Evolutionary conservation across 2,113 vertebrate genomes (phyloP).

Genomic region (Ibidorhyncha struthersii): DNA sequence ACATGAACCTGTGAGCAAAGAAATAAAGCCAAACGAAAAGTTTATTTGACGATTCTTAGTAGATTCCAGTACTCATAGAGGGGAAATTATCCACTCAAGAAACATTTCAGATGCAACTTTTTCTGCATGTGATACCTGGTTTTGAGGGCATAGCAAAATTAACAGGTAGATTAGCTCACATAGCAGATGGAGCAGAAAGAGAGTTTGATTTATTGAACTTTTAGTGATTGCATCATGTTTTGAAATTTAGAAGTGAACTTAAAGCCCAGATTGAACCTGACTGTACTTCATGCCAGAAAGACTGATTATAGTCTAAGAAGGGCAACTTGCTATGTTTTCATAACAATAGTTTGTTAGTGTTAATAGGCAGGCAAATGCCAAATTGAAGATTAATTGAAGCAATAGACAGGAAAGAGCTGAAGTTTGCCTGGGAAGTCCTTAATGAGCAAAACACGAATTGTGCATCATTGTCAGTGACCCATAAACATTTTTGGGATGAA

Average conservation of each 20-base stretch:
- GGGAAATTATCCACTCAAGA: background rate
- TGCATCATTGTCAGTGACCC: background rate
- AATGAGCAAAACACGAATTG: background rate
- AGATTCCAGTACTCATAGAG: background rate
- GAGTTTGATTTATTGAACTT: background rate
- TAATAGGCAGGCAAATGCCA: slow-evolving; percentile 18
- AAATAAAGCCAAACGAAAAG: background rate
- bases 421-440: slow-evolving; percentile 17
- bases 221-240: background rate
- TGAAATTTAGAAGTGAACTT: background rate
- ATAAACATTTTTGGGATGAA: background rate
- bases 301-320: background rate
- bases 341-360: background rate
- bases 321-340: background rate
- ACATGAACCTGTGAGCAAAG: background rate
- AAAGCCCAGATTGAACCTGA: background rate
- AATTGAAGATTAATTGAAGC: slow-evolving; percentile 28
- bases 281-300: background rate
- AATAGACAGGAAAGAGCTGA: background rate
- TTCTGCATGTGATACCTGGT: background rate
- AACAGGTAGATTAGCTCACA: background rate
- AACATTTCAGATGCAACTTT: background rate
- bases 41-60: background rate
- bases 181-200: background rate
- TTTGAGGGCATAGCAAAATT: background rate